phyloP scores from a whole-genome alignment of 1,140 invertebrate genomes.

The Rhizoglyphus robini region DNA sequence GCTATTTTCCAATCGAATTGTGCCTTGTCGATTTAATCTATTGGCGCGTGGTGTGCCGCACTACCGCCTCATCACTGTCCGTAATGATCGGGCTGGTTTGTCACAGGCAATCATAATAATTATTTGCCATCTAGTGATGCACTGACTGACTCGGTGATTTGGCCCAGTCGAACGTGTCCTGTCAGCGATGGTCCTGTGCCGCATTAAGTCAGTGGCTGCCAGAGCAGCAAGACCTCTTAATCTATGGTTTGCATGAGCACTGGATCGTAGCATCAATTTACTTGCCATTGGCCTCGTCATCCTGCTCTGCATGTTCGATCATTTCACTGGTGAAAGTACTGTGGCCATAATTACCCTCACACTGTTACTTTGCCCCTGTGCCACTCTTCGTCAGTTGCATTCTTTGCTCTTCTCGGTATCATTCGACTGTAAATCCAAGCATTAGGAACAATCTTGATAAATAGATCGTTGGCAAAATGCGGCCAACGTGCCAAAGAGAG shows the following conservation, averaged over 20 bases:
- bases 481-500: neutral
- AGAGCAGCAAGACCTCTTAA: too few relatives aligned
- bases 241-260: conserved; percentile 6
- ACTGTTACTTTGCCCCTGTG: neutral
- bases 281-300: neutral
- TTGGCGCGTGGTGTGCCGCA: neutral
- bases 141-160: too few relatives aligned
- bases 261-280: neutral
- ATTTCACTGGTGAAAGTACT: neutral
- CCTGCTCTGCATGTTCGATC: neutral
- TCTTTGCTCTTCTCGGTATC: neutral
- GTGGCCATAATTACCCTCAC: neutral
- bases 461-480: conserved; percentile 1
- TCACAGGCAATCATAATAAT: conserved; percentile 9
- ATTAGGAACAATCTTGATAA: conserved; percentile 11
- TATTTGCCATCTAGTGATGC: neutral
- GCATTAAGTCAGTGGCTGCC: too few relatives aligned
- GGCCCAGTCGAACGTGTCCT: neutral
- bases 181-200: neutral
- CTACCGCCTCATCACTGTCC: neutral
- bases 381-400: neutral
- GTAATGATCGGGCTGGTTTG: conserved; percentile 1
- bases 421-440: neutral
- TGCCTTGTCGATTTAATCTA: neutral
- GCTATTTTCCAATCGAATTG: conserved; percentile 2